Base-by-base conservation (phyloP, 2,113 vertebrate genomes). In the Brienomyrus brachyistius region DNA sequence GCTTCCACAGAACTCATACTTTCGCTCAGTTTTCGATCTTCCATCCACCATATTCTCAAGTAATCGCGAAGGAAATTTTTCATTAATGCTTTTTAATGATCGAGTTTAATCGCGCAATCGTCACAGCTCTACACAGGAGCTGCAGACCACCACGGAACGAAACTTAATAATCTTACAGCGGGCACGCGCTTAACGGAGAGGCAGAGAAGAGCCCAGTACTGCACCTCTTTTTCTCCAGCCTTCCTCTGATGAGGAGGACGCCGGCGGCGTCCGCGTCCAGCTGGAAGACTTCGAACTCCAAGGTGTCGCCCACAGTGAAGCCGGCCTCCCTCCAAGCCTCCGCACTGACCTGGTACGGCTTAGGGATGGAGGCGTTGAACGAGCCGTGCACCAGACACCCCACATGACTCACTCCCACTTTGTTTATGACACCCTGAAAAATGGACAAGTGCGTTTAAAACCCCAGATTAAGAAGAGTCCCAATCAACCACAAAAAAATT, bases 351-450 rank as follows among this genome's bases (percentile, higher is more conserved):
- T 95, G 95, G 89, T 93, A 94, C 10, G 98, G 98, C 90, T 96
- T 98, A 45, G 97, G 96, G 66, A 99, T 96, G 84, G 97, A 98
- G 85, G 98, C 98, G 86, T 99, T 99, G 92, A 99, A 99, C 91
- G 98, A 99, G 19, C 97, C 96, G 9, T 99, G 98, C 48, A 99
- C 98, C 88, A 99, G 93, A 91, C 98, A 99, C 85, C 98, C 98
- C 84, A 98, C 96, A 1, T 99, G 98, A 91, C 96, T 96, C 9
- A 95, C 94, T 0, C 96, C 97, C 2, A 99, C 94, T 94, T 99
- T 99, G 92, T 99, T 99, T 88, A 99, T 97, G 45, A 94, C 93
- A 43, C 98, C 98, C 98, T 99, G 90, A 35, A 40, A 85, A 48
- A 90, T 35, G 10, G 54, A 66, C 19, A n/a, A 5, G 17, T 13